Evolutionary conservation across 2,888 invertebrate species (phyloP).

Genomic region (Hanleya hanleyi): DNA sequence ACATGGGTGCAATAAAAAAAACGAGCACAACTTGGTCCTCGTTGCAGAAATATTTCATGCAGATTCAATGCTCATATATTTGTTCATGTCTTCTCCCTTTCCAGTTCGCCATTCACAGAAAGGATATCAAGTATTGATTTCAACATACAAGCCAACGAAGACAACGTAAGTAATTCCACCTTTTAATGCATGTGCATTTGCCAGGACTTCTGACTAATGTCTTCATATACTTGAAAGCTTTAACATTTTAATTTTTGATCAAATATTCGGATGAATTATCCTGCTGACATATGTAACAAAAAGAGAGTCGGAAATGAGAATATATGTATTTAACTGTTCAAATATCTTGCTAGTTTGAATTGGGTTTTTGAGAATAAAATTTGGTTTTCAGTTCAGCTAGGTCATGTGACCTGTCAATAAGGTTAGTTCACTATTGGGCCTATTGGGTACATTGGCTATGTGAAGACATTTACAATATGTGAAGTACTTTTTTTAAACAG

Average conservation of each 20-base stretch:
- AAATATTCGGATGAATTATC: not conserved
- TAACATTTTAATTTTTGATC: not conserved
- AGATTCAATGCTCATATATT: not conserved
- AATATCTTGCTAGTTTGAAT: not conserved
- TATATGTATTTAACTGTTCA: not conserved
- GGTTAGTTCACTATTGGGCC: no score
- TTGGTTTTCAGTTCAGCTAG: no score
- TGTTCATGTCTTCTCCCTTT: conserved; percentile 28
- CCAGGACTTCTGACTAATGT: no score
- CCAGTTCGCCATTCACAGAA: conserved; percentile 67
- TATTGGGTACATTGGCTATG: no score
- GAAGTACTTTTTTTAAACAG: no score
- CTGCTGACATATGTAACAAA: not conserved
- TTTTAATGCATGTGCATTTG: no score
- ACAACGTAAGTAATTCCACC: conserved; percentile 18
- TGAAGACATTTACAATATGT: no score
- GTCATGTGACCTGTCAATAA: no score
- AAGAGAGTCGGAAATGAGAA: not conserved
- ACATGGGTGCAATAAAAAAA: no score
- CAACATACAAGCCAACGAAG: conserved; percentile 66
- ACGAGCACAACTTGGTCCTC: no score
- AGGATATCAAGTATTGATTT: conserved; percentile 71
- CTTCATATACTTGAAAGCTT: no score
- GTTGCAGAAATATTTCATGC: no score
- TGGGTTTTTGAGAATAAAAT: not conserved